phyloP scores from a whole-genome alignment of 2,888 invertebrate species.

The Globia sparganii region DNA sequence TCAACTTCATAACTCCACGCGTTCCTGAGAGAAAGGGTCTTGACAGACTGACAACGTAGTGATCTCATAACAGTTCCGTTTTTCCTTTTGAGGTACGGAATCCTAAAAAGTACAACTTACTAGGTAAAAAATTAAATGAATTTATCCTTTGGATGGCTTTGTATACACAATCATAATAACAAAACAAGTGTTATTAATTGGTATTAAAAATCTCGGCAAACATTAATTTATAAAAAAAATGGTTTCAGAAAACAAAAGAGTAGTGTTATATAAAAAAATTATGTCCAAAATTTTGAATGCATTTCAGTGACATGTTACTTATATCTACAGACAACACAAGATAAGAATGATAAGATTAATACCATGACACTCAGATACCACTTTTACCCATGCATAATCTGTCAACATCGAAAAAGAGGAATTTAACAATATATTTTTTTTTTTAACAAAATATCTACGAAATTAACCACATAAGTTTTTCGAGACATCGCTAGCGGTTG shows the following conservation, averaged over 20 bases:
- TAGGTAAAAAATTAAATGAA: slow-evolving; percentile 5
- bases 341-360: slow-evolving; percentile 55
- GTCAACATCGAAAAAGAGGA: slow-evolving; percentile 44
- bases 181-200: slow-evolving; percentile 15
- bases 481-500: background rate
- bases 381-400: slow-evolving; percentile 48
- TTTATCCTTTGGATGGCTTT: slow-evolving; percentile 11
- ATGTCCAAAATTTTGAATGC: slow-evolving; percentile 31
- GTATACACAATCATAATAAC: background rate
- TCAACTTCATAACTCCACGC: too few species aligned
- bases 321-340: slow-evolving; percentile 24
- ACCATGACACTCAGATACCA: slow-evolving; percentile 39
- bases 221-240: slow-evolving; percentile 10
- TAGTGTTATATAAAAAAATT: slow-evolving; percentile 7
- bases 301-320: slow-evolving; percentile 35
- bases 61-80: too few species aligned
- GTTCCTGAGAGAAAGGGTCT: too few species aligned
- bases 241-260: slow-evolving; percentile 17
- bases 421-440: background rate
- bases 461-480: background rate
- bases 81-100: too few species aligned
- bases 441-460: background rate
- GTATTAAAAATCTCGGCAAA: background rate
- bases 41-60: too few species aligned
- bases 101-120: background rate